These are phyloP conservation scores for Toxostoma redivivum DNA, from an alignment of 2,113 vertebrate genomes.

Conservation along the genomic window DNA sequence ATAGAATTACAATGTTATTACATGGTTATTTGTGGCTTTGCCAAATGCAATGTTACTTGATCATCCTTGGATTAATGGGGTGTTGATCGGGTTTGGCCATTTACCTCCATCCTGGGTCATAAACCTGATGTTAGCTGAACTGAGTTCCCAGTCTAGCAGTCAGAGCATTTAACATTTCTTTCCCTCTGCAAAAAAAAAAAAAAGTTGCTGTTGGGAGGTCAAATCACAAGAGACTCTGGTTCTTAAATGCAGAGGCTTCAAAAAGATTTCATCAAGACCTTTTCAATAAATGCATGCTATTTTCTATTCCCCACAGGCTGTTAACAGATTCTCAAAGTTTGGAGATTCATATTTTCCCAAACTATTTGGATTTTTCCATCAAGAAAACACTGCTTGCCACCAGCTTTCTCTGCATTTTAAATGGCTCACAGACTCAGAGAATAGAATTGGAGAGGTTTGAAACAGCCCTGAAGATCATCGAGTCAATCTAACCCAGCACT, in stretches of 20 bases:
- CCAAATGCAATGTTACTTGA: conserved; percentile 61
- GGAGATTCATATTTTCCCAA: not conserved
- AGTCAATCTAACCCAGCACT: not conserved
- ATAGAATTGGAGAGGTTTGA: not conserved
- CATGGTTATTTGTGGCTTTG: conserved; percentile 61
- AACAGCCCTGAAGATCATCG: not conserved
- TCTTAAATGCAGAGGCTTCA: not conserved
- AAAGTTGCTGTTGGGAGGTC: not conserved
- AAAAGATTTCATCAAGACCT: not conserved
- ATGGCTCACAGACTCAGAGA: not conserved
- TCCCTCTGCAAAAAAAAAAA: not conserved
- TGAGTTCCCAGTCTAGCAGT: conserved; percentile 17
- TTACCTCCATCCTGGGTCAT: conserved; percentile 29
- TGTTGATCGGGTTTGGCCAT: conserved; percentile 59
- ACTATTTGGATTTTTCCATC: not conserved
- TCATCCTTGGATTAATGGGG: conserved; percentile 61
- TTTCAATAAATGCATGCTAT: not conserved
- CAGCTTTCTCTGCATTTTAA: not conserved
- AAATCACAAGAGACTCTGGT: not conserved
- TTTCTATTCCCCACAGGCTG: not conserved
- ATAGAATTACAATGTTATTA: conserved; percentile 60
- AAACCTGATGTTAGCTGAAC: conserved; percentile 40
- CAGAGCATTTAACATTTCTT: not conserved
- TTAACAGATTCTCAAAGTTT: not conserved
- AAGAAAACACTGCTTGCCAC: not conserved